Percentiles rank a stretch among this genome's conserved stretches.
phyloP scores from a whole-genome alignment of 1,140 invertebrate species.

The Drosophila sp. region DNA sequence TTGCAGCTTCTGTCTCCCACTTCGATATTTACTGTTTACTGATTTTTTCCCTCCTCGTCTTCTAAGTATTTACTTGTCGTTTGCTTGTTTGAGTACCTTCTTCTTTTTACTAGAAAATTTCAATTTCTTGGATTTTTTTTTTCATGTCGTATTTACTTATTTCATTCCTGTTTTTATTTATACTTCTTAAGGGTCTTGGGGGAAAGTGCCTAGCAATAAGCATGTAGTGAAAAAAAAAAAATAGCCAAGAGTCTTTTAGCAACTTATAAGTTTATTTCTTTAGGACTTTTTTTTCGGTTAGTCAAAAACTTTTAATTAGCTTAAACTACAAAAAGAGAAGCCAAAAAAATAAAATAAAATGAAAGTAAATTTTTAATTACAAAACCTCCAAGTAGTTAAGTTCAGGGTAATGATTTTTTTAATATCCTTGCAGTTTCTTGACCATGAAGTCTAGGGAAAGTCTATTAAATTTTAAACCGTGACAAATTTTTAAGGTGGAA shows the following conservation, averaged over 20 bases:
- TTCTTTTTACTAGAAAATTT: slow-evolving; percentile 34
- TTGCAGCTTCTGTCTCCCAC: slow-evolving; percentile 43
- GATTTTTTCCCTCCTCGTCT: neutral
- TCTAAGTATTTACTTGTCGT: slow-evolving; percentile 12
- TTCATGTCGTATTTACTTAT: slow-evolving; percentile 46
- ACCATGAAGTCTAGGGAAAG: slow-evolving; percentile 1
- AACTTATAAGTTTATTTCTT: slow-evolving; percentile 60
- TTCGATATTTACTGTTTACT: slow-evolving; percentile 38
- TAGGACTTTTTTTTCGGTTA: slow-evolving; percentile 44
- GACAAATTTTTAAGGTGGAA: too few species aligned
- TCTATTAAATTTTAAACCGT: neutral
- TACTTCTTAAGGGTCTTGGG: slow-evolving; percentile 8
- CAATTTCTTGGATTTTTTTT: slow-evolving; percentile 43
- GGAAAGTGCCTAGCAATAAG: slow-evolving; percentile 13
- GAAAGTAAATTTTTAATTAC: slow-evolving; percentile 69
- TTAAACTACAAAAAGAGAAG: slow-evolving; percentile 51
- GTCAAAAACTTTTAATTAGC: slow-evolving; percentile 74
- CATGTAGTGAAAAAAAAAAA: slow-evolving; percentile 13
- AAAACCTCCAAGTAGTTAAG: slow-evolving; percentile 32
- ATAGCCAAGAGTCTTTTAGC: slow-evolving; percentile 14
- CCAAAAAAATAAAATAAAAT: slow-evolving; percentile 17
- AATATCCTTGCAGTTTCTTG: slow-evolving; percentile 14
- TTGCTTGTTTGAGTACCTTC: slow-evolving; percentile 17
- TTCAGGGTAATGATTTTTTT: neutral
- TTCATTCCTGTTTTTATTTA: slow-evolving; percentile 12